Percentiles rank a stretch among this genome's conserved stretches.
Conservation (phyloP, 2,113 vertebrate species). For the Ctenodactylus gundi region DNA sequence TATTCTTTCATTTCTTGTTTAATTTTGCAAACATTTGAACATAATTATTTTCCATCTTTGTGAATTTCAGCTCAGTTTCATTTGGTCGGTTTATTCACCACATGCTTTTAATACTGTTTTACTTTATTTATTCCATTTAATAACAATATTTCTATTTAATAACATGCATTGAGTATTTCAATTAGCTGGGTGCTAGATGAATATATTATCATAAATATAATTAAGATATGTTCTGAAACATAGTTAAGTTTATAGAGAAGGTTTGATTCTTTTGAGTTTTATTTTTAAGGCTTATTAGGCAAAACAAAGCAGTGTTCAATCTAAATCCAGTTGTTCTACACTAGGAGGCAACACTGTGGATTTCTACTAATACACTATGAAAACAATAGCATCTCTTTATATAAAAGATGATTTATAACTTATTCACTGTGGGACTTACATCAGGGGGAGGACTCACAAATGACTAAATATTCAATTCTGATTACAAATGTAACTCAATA, state of each 20-base stretch:
- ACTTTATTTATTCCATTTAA: no score
- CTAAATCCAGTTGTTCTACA: not conserved
- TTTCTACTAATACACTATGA: not conserved
- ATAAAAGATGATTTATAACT: constrained; percentile 3
- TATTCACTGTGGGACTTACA: not conserved
- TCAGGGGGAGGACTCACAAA: not conserved
- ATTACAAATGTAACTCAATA: not conserved
- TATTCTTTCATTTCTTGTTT: not conserved
- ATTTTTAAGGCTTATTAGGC: not conserved
- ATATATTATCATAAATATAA: not conserved
- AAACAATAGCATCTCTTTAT: constrained; percentile 25
- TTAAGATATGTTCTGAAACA: not conserved
- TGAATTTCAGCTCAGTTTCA: not conserved
- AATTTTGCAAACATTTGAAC: not conserved
- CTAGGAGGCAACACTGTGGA: not conserved
- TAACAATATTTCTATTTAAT: not conserved
- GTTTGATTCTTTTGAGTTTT: not conserved
- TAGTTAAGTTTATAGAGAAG: not conserved
- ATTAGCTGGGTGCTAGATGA: not conserved
- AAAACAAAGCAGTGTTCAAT: not conserved
- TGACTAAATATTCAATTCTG: constrained; percentile 27
- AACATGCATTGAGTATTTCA: not conserved
- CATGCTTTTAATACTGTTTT: not conserved
- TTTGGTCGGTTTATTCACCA: not conserved
- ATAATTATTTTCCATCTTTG: not conserved